A percentile compares a stretch with the other conserved stretches of the same genome.
These are phyloP conservation scores for Drosophila neonasuta DNA, from an alignment of 2,888 invertebrate species.

Conservation along the genomic window DNA sequence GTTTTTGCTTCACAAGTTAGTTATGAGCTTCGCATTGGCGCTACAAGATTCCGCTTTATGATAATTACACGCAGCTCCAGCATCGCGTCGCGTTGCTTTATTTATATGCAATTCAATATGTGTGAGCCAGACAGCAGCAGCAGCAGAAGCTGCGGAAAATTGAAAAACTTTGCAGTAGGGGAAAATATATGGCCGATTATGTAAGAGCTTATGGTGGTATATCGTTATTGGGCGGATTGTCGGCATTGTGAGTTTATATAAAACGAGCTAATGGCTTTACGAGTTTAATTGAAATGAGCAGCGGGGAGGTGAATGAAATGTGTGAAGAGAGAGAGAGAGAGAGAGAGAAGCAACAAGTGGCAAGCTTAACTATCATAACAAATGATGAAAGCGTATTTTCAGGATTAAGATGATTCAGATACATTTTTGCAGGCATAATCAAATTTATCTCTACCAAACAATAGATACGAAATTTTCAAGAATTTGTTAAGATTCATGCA, in stretches of 20 bases:
- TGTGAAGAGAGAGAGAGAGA: neutral
- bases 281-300: constrained; percentile 49
- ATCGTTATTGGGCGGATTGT: constrained; percentile 47
- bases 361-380: constrained; percentile 24
- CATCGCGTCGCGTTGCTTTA: constrained; percentile 36
- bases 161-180: constrained; percentile 62
- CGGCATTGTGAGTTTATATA: constrained; percentile 47
- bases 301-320: constrained; percentile 1
- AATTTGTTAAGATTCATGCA: neutral
- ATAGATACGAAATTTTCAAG: too few species aligned
- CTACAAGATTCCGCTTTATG: constrained; percentile 71
- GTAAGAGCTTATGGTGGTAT: constrained; percentile 59
- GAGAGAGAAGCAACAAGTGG: constrained; percentile 18
- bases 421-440: neutral
- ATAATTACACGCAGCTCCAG: constrained; percentile 69
- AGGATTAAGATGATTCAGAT: constrained; percentile 1
- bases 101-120: constrained; percentile 61
- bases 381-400: constrained; percentile 6
- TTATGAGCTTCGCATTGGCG: constrained; percentile 65
- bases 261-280: constrained; percentile 53
- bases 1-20: constrained; percentile 35
- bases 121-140: constrained; percentile 18
- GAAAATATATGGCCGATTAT: constrained; percentile 66
- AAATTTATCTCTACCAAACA: too few species aligned
- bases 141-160: constrained; percentile 57